Evolutionary conservation across 1,140 invertebrate species (phyloP).

Genomic region (Rhopalosiphum padi): DNA sequence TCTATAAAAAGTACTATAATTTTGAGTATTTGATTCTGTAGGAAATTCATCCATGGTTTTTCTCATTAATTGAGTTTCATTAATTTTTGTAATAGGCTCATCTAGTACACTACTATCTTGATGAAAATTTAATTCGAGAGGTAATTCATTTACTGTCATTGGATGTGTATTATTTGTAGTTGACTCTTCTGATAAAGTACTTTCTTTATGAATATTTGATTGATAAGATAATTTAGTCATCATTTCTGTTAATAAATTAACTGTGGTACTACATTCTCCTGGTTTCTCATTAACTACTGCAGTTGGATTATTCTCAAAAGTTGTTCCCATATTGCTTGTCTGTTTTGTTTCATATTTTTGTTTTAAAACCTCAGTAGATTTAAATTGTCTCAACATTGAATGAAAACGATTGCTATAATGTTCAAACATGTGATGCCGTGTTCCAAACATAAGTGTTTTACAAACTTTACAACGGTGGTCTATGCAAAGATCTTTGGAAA

Average conservation of each 20-base stretch:
- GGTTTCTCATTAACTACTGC: background rate
- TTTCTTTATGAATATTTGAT: background rate
- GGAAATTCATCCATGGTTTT: background rate
- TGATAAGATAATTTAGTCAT: background rate
- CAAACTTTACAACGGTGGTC: slow-evolving; percentile 51
- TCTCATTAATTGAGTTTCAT: background rate
- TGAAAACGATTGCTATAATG: slow-evolving; percentile 44
- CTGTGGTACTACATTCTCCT: background rate
- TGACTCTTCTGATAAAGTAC: background rate
- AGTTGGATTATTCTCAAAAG: background rate
- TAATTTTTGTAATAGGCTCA: background rate
- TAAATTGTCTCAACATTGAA: slow-evolving; percentile 32
- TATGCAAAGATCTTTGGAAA: background rate
- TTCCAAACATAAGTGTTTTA: slow-evolving; percentile 48
- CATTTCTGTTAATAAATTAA: slow-evolving; percentile 13
- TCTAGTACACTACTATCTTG: background rate
- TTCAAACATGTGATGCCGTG: slow-evolving; percentile 24
- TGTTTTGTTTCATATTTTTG: background rate
- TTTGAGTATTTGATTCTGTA: background rate
- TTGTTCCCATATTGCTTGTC: background rate
- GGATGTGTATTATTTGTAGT: background rate
- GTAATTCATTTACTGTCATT: background rate
- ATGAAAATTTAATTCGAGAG: background rate
- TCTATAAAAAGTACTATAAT: slow-evolving; percentile 21
- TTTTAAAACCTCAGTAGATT: background rate